These are phyloP conservation scores for Euzophera pinguis DNA, from an alignment of 2,888 invertebrate species.

Conservation along the genomic window DNA sequence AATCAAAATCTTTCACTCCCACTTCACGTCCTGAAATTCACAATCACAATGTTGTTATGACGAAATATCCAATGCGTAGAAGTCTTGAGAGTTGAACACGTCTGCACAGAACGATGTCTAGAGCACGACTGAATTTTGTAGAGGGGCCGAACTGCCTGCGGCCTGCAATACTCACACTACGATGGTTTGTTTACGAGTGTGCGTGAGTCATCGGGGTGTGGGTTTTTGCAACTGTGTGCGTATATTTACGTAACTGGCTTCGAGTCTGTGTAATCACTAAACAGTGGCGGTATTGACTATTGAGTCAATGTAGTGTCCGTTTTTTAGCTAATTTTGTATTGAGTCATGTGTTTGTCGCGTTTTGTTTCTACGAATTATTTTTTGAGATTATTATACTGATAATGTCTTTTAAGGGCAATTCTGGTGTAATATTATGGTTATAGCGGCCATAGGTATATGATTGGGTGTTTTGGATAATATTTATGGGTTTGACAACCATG, in stretches of 20 bases:
- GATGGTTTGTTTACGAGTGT: slow-evolving; percentile 30
- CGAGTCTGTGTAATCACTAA: slow-evolving; percentile 60
- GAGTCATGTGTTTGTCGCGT: slow-evolving; percentile 68
- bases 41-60: slow-evolving; percentile 75
- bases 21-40: slow-evolving; percentile 72
- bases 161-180: slow-evolving; percentile 59
- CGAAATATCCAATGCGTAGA: slow-evolving; percentile 70
- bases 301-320: slow-evolving; percentile 69
- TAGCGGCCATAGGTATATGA: neutral
- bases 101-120: slow-evolving; percentile 53
- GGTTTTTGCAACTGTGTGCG: slow-evolving; percentile 32
- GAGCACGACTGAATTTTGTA: slow-evolving; percentile 73
- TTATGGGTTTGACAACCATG: too few relatives aligned
- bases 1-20: slow-evolving; percentile 57
- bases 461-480: neutral
- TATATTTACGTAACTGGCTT: slow-evolving; percentile 70
- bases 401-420: slow-evolving; percentile 41
- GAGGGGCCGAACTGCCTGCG: slow-evolving; percentile 71
- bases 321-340: slow-evolving; percentile 70
- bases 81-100: slow-evolving; percentile 53
- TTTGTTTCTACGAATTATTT: slow-evolving; percentile 43
- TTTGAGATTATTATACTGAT: slow-evolving; percentile 43
- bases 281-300: slow-evolving; percentile 38
- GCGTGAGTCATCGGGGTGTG: slow-evolving; percentile 45
- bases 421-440: slow-evolving; percentile 29